phyloP scores from a whole-genome alignment of 2,113 vertebrate species.

The cat (Felis catus) region F.catus_Fca126_mat1.0 CM031415.1:168072501-168073000 shows the following conservation, averaged over 20 bases:
- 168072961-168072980: conserved; percentile 41
- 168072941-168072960: conserved; percentile 8
- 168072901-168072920: not conserved
- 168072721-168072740: not conserved
- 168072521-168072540: not conserved
- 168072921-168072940: conserved; percentile 48
- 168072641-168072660: not conserved
- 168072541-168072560: not conserved
- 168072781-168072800: not conserved
- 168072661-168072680: not conserved
- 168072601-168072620: not conserved
- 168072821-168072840: conserved; percentile 31
- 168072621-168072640: not conserved
- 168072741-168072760: conserved; percentile 26
- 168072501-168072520: not conserved
- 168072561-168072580: conserved; percentile 2
- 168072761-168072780: conserved; percentile 20
- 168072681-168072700: not conserved
- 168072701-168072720: conserved; percentile 29
- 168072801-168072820: not conserved
- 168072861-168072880: not conserved
- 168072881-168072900: not conserved
- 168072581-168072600: not conserved
- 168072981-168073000: conserved; percentile 3
- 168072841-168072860: conserved; percentile 4